Percentiles rank a stretch among this genome's conserved stretches.
These are phyloP conservation scores for Albula goreensis DNA, from an alignment of 2,113 vertebrate genomes.

Conservation along the genomic window DNA sequence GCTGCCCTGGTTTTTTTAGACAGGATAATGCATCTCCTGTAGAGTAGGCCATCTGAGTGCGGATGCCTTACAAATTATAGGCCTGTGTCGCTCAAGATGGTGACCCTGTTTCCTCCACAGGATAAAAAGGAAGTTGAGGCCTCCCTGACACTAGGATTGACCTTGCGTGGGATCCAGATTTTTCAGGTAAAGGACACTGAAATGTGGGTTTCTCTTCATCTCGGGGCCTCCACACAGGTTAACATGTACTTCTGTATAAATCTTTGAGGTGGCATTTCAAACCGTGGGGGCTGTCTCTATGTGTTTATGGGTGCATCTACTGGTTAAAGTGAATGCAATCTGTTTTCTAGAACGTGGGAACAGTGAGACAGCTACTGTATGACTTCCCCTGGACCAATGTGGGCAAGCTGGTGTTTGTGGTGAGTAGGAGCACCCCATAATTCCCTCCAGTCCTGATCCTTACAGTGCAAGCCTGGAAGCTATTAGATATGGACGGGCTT, in stretches of 20 bases:
- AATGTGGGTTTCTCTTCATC: not conserved
- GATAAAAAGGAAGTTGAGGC: constrained; percentile 96
- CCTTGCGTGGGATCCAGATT: constrained; percentile 96
- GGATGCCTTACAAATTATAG: not conserved
- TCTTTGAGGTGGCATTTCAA: not conserved
- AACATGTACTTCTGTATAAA: not conserved
- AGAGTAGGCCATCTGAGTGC: not conserved
- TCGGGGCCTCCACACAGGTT: not conserved
- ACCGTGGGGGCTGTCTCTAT: not conserved
- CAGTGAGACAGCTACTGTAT: constrained; percentile 88
- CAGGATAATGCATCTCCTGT: not conserved
- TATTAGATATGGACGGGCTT: not conserved
- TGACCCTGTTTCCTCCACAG: constrained; percentile 56
- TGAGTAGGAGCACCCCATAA: constrained; percentile 67
- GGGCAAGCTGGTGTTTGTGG: constrained; percentile 97
- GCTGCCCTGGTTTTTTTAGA: not conserved
- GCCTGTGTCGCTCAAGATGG: constrained; percentile 1
- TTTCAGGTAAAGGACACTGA: constrained; percentile 81
- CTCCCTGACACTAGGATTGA: constrained; percentile 88
- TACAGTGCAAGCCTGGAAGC: not conserved
- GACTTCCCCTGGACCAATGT: constrained; percentile 99
- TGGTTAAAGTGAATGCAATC: not conserved
- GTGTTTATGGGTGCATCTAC: constrained; percentile 9
- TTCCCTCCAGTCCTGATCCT: not conserved
- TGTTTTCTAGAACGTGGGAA: constrained; percentile 80